Evolutionary conservation across 2,888 invertebrate genomes (phyloP).

Genomic region (Melinaea marsaeus): DNA sequence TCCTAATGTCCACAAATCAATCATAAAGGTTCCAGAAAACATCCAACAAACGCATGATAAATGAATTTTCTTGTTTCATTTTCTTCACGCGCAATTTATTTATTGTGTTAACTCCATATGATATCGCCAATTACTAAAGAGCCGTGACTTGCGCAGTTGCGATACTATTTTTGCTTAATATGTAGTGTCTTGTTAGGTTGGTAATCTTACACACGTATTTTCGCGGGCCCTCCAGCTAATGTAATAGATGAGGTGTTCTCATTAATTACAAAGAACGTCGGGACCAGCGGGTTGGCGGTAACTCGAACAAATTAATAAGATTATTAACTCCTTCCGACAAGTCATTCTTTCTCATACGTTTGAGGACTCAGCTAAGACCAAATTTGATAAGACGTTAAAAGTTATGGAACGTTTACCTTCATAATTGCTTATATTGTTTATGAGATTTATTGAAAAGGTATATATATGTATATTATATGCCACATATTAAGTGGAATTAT

Average conservation of each 20-base stretch:
- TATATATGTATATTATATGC: no score
- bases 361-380: slow-evolving; percentile 24
- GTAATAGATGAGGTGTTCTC: slow-evolving; percentile 77
- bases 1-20: slow-evolving; percentile 41
- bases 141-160: slow-evolving; percentile 29
- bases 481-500: no score
- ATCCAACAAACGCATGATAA: slow-evolving; percentile 54
- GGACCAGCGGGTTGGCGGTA: slow-evolving; percentile 61
- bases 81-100: slow-evolving; percentile 74
- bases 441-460: no score
- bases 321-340: slow-evolving; percentile 75
- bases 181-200: slow-evolving; percentile 48
- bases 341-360: slow-evolving; percentile 59
- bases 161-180: slow-evolving; percentile 26
- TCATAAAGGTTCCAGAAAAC: slow-evolving; percentile 41
- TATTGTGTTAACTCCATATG: slow-evolving; percentile 64
- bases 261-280: slow-evolving; percentile 77
- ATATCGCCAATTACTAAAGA: slow-evolving; percentile 47
- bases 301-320: slow-evolving; percentile 73
- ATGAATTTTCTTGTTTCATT: slow-evolving; percentile 71
- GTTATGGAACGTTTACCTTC: slow-evolving; percentile 6
- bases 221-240: slow-evolving; percentile 71
- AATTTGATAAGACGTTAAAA: slow-evolving; percentile 10
- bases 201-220: slow-evolving; percentile 60
- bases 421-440: no score